These are phyloP conservation scores for Crematogaster levior DNA, from an alignment of 2,888 invertebrate species.

Conservation along the genomic window DNA sequence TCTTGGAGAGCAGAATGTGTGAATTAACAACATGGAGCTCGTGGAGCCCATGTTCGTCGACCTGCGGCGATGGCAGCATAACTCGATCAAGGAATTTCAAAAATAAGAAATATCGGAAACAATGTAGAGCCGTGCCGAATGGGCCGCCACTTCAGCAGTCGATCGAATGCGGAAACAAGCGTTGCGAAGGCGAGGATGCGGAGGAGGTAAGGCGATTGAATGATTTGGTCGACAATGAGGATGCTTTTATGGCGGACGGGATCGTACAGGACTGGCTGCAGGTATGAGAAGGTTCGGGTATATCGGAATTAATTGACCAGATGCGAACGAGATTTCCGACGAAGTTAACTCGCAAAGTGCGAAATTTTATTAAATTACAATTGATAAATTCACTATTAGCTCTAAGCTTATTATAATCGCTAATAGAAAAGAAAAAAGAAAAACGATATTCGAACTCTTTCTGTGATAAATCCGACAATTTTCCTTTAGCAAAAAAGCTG, in stretches of 20 bases:
- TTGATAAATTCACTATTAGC: background rate
- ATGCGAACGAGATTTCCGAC: conserved; percentile 4
- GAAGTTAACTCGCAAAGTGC: background rate
- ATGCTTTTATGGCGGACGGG: conserved; percentile 53
- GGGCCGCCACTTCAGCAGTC: conserved; percentile 78
- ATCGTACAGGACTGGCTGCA: conserved; percentile 77
- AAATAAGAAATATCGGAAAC: conserved; percentile 82
- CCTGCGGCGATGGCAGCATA: conserved; percentile 94
- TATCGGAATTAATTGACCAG: background rate
- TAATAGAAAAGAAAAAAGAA: background rate
- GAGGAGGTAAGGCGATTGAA: conserved; percentile 70
- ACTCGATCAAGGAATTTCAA: conserved; percentile 92
- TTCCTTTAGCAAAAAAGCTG: background rate
- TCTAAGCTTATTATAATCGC: background rate
- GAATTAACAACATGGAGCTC: conserved; percentile 91
- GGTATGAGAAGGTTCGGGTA: conserved; percentile 71
- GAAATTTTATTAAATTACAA: background rate
- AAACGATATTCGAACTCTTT: background rate
- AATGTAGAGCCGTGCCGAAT: conserved; percentile 74
- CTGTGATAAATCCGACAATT: background rate
- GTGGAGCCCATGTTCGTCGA: conserved; percentile 94
- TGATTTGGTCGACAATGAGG: conserved; percentile 53
- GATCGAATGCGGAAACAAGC: conserved; percentile 75
- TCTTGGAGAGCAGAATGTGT: conserved; percentile 87
- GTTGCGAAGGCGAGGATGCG: conserved; percentile 76